A percentile compares a stretch with the other conserved stretches of the same genome.
Evolutionary conservation across 2,797 vertebrate species (phyloP).

Genomic region (Percopsis omiscomaycus): DNA sequence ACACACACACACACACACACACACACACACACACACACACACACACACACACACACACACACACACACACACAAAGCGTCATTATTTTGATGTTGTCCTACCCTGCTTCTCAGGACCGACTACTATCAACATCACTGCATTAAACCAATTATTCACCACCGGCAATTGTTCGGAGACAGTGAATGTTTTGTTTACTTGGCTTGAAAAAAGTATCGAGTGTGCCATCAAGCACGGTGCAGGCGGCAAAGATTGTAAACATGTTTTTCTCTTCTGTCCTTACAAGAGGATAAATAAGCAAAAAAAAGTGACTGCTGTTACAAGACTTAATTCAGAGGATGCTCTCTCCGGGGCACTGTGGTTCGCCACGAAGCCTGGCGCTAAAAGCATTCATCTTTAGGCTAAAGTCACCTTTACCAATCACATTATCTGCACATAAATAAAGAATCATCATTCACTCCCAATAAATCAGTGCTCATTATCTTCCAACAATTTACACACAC

Average conservation of each 20-base stretch:
- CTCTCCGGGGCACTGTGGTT: slow-evolving; percentile 47
- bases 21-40: background rate
- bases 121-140: slow-evolving; percentile 42
- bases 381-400: slow-evolving; percentile 60
- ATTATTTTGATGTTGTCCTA: slow-evolving; percentile 61
- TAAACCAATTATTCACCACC: slow-evolving; percentile 63
- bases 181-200: slow-evolving; percentile 61
- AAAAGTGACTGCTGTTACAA: slow-evolving; percentile 52
- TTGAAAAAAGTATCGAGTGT: slow-evolving; percentile 40
- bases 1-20: background rate
- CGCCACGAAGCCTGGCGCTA: slow-evolving; percentile 41
- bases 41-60: background rate
- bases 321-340: slow-evolving; percentile 64
- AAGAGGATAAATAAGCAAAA: slow-evolving; percentile 58
- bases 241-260: slow-evolving; percentile 64
- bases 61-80: slow-evolving; percentile 21
- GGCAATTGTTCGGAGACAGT: slow-evolving; percentile 45
- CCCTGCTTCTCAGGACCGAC: slow-evolving; percentile 45
- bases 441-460: slow-evolving; percentile 54
- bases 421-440: slow-evolving; percentile 65
- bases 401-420: slow-evolving; percentile 76
- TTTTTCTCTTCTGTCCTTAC: slow-evolving; percentile 55
- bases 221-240: slow-evolving; percentile 44
- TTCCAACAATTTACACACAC: slow-evolving; percentile 16
- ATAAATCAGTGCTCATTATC: slow-evolving; percentile 64